These are phyloP conservation scores for Coptotermes formosanus DNA, from an alignment of 1,140 invertebrate species.

Conservation along the genomic window DNA sequence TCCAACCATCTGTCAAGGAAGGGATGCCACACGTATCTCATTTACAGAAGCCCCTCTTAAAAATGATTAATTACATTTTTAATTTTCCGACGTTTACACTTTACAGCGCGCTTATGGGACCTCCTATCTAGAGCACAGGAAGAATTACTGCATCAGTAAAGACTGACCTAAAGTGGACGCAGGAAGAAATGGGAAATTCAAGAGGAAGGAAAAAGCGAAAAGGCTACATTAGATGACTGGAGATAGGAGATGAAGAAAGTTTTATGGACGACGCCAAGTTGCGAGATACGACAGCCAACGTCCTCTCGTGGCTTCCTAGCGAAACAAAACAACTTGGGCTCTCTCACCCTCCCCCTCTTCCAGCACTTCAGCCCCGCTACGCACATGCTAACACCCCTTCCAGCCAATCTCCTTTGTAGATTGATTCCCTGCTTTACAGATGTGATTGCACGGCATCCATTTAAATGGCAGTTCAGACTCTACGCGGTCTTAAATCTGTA, in stretches of 20 bases:
- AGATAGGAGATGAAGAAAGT: not conserved
- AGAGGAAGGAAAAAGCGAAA: not conserved
- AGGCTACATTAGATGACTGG: not conserved
- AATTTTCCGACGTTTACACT: too few species aligned
- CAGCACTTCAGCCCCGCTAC: not conserved
- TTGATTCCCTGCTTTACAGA: constrained; percentile 20
- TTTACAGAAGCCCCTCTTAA: too few species aligned
- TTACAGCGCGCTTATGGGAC: too few species aligned
- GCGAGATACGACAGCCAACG: constrained; percentile 16
- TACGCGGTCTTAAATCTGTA: constrained; percentile 1
- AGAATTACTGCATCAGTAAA: not conserved
- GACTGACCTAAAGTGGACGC: not conserved
- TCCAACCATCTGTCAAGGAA: too few species aligned
- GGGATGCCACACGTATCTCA: too few species aligned
- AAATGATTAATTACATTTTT: too few species aligned
- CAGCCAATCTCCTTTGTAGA: not conserved
- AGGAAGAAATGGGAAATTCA: not conserved
- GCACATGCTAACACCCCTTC: not conserved
- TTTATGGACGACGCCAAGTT: not conserved
- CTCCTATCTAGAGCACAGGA: not conserved
- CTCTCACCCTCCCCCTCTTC: not conserved
- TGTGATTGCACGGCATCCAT: constrained; percentile 22
- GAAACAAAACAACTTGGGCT: constrained; percentile 22
- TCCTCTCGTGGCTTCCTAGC: constrained; percentile 1
- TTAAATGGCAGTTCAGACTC: not conserved